Evolutionary conservation across 1,140 invertebrate genomes (phyloP), one percentile per base, ranked within the genome.

Genomic region (Drosophila kanapiae): DNA sequence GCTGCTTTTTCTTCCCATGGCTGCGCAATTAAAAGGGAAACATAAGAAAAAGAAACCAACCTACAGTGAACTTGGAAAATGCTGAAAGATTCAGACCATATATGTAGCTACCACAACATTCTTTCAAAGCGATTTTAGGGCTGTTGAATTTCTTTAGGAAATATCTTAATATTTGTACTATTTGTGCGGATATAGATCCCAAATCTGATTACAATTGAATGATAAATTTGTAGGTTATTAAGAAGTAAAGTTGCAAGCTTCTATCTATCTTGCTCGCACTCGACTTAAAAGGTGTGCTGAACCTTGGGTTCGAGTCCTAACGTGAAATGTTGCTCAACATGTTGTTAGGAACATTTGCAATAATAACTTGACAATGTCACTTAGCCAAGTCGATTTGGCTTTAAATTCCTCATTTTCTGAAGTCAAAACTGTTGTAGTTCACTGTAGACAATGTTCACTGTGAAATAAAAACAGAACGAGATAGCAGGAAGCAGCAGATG

Each of bases 11-110:
- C 65, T 78, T 78, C 57, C 65, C 57, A 57, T 40, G 42, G 71
- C 59, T 80, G 81, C 76, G 75, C 85, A 90, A 91, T 90, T 90
- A 90, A 90, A 84, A 72, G 65, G 49, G 57, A 78, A 64, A 43
- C 65, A 74, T 23, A 61, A 80, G n/a, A 40, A 69, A 29, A 38
- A 37, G 18, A 27, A 23, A 54, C 35, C 18, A 4, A 38, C 0
- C 0, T 56, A 56, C 53, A 56, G 53, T 38, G 13, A 54, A n/a
- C 53, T 38, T 14, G 18, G 1, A 54, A 37, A 35, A 5, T 23
- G 16, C 1, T 35, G 11, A 18, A 8, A 42, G 11, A n/a, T n/a
- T n/a, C n/a, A 35, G 4, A 9, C 8, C 33, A 9, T 31, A 31
- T 31, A 31, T 31, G 9, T 10, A n/a, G 16, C 9, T 45, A n/a